Percentiles rank a stretch among this genome's conserved stretches.
Evolutionary conservation across 2,797 vertebrate species (phyloP).

Genomic region (Yasuhikotakia modesta): DNA sequence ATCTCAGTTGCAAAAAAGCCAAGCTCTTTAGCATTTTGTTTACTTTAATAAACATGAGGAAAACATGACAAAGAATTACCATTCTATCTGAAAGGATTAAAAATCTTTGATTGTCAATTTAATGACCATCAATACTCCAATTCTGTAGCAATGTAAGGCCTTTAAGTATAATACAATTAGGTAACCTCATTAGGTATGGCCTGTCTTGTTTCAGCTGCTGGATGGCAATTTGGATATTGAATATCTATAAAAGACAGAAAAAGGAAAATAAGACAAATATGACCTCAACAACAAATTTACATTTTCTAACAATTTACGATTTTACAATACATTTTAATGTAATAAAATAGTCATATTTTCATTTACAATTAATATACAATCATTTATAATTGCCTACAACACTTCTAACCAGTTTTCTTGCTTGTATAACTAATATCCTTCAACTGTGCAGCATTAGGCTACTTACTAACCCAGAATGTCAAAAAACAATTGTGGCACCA

Average conservation of each 20-base stretch:
- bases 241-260: slow-evolving; percentile 35
- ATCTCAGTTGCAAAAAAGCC: background rate
- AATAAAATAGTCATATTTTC: too few relatives aligned
- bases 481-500: too few relatives aligned
- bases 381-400: background rate
- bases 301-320: too few relatives aligned
- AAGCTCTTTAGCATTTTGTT: too few relatives aligned
- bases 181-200: slow-evolving; percentile 28
- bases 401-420: too few relatives aligned
- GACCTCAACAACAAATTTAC: too few relatives aligned
- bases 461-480: too few relatives aligned
- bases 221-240: slow-evolving; percentile 35
- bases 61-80: background rate
- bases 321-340: too few relatives aligned
- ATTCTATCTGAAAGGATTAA: background rate
- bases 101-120: background rate
- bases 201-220: slow-evolving; percentile 38
- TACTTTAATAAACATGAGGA: background rate
- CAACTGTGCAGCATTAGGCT: too few relatives aligned
- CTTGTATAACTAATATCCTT: too few relatives aligned
- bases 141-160: slow-evolving; percentile 11
- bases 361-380: background rate
- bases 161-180: slow-evolving; percentile 32
- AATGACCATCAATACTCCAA: background rate
- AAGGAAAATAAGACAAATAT: background rate